A percentile compares a stretch with the other conserved stretches of the same genome.
Evolutionary conservation across 2,113 vertebrate genomes (phyloP).

Genomic region (Jaculus jaculus): DNA sequence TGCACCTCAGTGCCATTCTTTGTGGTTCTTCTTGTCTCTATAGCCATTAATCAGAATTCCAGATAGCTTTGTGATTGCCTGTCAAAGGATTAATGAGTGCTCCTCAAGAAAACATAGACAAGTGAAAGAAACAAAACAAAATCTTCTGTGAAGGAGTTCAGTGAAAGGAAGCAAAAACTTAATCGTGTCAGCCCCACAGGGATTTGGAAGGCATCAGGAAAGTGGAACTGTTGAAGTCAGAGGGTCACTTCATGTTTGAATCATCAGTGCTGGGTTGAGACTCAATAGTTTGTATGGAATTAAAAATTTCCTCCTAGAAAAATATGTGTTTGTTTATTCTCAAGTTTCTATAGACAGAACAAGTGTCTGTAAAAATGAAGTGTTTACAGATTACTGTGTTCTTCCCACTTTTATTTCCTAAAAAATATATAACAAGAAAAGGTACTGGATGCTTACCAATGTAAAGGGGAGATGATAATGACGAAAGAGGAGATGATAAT

Average conservation of each 20-base stretch:
- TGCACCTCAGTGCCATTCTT: background rate
- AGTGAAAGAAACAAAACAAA: slow-evolving; percentile 7
- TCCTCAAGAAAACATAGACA: slow-evolving; percentile 7
- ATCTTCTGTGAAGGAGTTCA: background rate
- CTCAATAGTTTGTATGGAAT: background rate
- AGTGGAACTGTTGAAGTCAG: background rate
- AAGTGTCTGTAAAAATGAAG: background rate
- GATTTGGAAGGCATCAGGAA: background rate
- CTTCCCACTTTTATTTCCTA: slow-evolving; percentile 22
- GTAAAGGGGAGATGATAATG: background rate
- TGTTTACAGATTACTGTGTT: background rate
- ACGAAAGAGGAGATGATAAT: background rate
- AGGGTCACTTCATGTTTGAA: background rate
- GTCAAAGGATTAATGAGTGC: slow-evolving; percentile 1
- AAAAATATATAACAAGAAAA: background rate
- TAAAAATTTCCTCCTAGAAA: background rate
- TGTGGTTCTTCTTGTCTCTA: slow-evolving; percentile 15
- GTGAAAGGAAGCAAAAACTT: slow-evolving; percentile 19
- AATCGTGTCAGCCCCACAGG: background rate
- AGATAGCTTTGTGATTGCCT: slow-evolving; percentile 28
- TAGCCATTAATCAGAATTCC: slow-evolving; percentile 44
- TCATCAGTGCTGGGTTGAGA: background rate
- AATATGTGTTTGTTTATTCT: background rate
- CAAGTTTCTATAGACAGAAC: background rate
- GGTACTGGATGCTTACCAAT: background rate